Percentiles rank a stretch among this genome's conserved stretches.
Conservation (phyloP, 92 coral and sea anemone species). For the Porites rus region DNA sequence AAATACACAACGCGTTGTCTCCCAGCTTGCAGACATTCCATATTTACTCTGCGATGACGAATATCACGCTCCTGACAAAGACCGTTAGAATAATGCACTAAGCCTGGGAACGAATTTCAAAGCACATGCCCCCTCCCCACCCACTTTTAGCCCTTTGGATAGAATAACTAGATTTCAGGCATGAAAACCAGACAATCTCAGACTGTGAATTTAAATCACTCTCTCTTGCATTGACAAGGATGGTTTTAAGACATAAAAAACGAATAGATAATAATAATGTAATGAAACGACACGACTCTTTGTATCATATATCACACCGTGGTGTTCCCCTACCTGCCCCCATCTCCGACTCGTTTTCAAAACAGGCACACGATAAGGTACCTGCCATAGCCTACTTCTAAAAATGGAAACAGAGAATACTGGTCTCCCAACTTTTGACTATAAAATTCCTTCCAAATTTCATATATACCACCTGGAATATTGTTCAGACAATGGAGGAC, state of each 20-base stretch:
- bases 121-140: too few species aligned
- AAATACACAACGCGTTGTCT: conserved; percentile 26
- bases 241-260: conserved; percentile 16
- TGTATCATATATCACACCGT: conserved; percentile 4
- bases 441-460: conserved; percentile 19
- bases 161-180: not conserved
- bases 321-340: not conserved
- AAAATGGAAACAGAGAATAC: conserved; percentile 31
- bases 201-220: conserved; percentile 21
- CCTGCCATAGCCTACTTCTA: not conserved
- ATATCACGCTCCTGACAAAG: too few species aligned
- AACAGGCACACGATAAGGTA: conserved; percentile 8
- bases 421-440: conserved; percentile 22
- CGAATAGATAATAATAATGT: conserved; percentile 3
- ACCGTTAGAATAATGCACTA: too few species aligned
- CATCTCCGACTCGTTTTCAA: conserved; percentile 36
- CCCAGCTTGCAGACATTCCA: not conserved
- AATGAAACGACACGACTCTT: conserved; percentile 29
- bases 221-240: conserved; percentile 25
- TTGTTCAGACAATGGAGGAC: not conserved
- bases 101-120: too few species aligned
- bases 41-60: not conserved
- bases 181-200: conserved; percentile 33
- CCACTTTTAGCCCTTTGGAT: too few species aligned
- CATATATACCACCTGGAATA: not conserved